These are phyloP conservation scores for Sinocyclocheilus rhinocerous DNA, from an alignment of 2,113 vertebrate species.

Conservation along the genomic window DNA sequence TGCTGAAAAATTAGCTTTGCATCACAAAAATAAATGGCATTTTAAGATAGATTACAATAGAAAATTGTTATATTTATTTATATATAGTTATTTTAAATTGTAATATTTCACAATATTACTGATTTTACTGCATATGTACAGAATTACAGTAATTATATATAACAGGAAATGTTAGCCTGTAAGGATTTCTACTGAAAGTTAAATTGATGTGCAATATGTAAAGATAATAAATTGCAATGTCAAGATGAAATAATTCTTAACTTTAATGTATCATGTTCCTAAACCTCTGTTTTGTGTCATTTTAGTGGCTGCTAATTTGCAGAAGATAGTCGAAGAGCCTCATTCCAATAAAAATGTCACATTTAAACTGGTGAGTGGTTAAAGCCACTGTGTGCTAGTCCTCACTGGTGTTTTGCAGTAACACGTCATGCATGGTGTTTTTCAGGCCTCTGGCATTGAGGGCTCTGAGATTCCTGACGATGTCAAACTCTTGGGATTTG, in stretches of 20 bases:
- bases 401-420: neutral
- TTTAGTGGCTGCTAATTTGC: conserved; percentile 98
- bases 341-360: conserved; percentile 94
- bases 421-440: neutral
- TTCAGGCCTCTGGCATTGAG: conserved; percentile 91
- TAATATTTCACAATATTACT: neutral
- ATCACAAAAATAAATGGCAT: neutral
- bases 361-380: conserved; percentile 94
- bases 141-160: no score
- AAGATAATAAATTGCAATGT: neutral
- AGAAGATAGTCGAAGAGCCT: conserved; percentile 98
- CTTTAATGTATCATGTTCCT: neutral
- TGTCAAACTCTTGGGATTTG: conserved; percentile 96
- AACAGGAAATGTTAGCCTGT: no score
- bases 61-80: no score
- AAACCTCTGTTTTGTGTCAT: conserved; percentile 61
- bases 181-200: no score
- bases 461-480: conserved; percentile 95
- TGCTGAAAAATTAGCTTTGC: no score
- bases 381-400: neutral
- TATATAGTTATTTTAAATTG: neutral
- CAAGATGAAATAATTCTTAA: neutral
- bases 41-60: no score
- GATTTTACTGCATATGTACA: neutral
- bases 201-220: neutral